Conservation (phyloP, 2,113 vertebrate species). For the Athene cunicularia region DNA sequence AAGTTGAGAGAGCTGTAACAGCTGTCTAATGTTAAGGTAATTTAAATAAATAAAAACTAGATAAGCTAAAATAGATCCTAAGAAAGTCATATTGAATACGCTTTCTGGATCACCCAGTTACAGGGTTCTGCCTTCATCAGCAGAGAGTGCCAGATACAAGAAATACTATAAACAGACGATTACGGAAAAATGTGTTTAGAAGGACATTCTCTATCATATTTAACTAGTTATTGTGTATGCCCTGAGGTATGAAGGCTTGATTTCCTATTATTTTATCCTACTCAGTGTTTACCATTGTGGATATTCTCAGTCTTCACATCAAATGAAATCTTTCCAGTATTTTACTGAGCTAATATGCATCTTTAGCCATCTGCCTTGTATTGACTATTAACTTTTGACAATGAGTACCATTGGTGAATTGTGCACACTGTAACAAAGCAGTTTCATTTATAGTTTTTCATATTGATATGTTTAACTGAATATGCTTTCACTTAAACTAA, state of each 20-base stretch:
- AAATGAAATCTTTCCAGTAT: background rate
- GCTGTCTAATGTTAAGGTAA: background rate
- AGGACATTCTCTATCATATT: background rate
- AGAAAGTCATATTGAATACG: background rate
- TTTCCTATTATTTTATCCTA: background rate
- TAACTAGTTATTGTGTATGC: constrained; percentile 7
- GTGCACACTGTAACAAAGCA: background rate
- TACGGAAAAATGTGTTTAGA: background rate
- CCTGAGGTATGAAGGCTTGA: background rate
- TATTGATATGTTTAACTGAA: background rate
- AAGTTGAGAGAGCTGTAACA: background rate
- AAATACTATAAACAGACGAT: background rate
- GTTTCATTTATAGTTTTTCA: background rate
- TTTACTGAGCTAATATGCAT: background rate
- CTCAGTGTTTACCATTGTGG: background rate
- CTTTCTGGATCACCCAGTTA: background rate
- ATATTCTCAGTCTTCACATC: background rate
- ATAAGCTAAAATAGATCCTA: background rate
- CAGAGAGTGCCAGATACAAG: background rate
- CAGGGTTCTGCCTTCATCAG: background rate
- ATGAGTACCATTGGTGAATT: background rate
- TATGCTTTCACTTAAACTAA: background rate
- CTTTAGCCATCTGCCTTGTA: background rate
- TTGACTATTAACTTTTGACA: constrained; percentile 18
- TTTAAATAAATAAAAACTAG: background rate